Base-by-base conservation (phyloP, 2,113 vertebrate genomes). In the Syngnathoides biaculeatus region DNA sequence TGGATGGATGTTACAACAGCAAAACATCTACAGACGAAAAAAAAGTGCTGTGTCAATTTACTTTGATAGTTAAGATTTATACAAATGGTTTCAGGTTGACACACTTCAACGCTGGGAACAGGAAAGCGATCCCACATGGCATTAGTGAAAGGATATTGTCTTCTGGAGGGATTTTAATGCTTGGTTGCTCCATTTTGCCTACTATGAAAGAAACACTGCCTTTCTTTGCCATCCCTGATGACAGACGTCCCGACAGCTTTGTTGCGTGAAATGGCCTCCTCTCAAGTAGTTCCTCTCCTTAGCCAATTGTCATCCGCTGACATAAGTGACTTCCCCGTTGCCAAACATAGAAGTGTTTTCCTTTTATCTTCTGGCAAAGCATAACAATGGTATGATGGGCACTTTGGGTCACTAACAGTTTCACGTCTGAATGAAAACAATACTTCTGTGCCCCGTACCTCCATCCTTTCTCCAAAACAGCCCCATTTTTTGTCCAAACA, bases 181-280 rank as follows among this genome's bases (percentile, higher is more conserved):
- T 79, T 86, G 82, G 80, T 82, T 86, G 83, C 79, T 78, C 77
- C 53, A 60, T 86, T 88, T 87, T 84, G 77, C 86, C 60, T 48
- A 24, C 73, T 84, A 84, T 86, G 83, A 89, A 85, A 88, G 81
- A 86, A 77, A 84, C 50, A 67, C 72, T 73, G 79, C 75, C 79
- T 79, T 82, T 73, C 69, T 81, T 73, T 79, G 75, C 80, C 79
- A 79, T 85, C 78, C 72, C 75, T 84, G 84, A 87, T 84, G 78
- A 88, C 80, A 71, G 77, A 82, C 85, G 83, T 87, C 82, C 82
- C 84, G 83, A 76, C 88, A 73, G 79, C 82, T 67, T 77, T 69
- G 79, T 83, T 83, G 84, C 80, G 79, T 88, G 84, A 90, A 87
- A 90, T 88, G 78, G 80, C 75, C 84, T 87, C 82, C 66, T 86